Conservation (phyloP, 1,140 invertebrate genomes). For the Pachypsylla venusta region DNA sequence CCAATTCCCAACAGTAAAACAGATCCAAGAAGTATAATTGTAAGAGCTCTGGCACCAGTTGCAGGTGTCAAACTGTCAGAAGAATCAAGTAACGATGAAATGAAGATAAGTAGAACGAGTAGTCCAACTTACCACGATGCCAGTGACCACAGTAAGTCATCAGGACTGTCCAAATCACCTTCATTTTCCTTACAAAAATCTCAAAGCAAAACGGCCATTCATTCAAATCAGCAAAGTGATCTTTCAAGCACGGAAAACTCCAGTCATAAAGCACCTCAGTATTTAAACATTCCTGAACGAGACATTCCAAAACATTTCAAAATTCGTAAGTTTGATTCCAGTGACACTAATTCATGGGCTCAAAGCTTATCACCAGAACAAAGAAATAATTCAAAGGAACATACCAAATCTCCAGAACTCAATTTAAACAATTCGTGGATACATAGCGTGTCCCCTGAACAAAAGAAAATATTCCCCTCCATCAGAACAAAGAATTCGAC, state of each 20-base stretch:
- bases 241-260: neutral
- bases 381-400: too few relatives aligned
- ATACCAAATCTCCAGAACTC: too few relatives aligned
- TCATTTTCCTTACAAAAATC: neutral
- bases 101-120: constrained; percentile 6
- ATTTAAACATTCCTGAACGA: constrained; percentile 1
- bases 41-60: constrained; percentile 48
- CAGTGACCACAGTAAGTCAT: constrained; percentile 2
- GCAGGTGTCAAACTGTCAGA: constrained; percentile 27
- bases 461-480: neutral
- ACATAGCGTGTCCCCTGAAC: neutral
- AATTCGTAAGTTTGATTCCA: constrained; percentile 21
- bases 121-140: constrained; percentile 8
- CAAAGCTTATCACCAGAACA: neutral
- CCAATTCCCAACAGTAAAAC: constrained; percentile 30
- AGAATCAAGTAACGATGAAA: constrained; percentile 1
- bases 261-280: too few relatives aligned
- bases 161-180: neutral
- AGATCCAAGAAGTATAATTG: constrained; percentile 43
- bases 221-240: neutral
- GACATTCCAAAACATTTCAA: constrained; percentile 5
- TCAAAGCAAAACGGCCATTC: neutral
- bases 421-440: constrained; percentile 27
- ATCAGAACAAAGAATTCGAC: constrained; percentile 4
- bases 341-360: constrained; percentile 24